Conservation (phyloP, 92 coral and sea anemone genomes). For the Virgularia gustaviana region DNA sequence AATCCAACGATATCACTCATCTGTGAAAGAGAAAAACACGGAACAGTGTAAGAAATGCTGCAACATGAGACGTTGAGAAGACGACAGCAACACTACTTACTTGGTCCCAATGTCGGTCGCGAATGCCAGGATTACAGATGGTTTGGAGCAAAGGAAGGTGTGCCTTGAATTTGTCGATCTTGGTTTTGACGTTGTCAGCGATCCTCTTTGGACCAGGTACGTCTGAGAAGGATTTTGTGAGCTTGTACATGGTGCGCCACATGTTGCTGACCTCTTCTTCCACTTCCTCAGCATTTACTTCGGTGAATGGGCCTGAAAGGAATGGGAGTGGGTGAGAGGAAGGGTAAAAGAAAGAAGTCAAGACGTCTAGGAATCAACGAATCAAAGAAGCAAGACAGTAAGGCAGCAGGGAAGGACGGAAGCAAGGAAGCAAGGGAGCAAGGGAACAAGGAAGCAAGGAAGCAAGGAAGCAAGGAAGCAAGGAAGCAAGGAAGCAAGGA, state of each 20-base stretch:
- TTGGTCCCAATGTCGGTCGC: slow-evolving; percentile 97
- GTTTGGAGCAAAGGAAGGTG: slow-evolving; percentile 88
- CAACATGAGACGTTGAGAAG: neutral
- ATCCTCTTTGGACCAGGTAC: slow-evolving; percentile 94
- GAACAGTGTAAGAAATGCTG: neutral
- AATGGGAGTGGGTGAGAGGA: too few species aligned
- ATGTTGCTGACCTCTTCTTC: slow-evolving; percentile 88
- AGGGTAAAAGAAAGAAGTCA: neutral
- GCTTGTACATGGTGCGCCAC: slow-evolving; percentile 85
- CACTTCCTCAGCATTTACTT: slow-evolving; percentile 90
- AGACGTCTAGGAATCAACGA: neutral
- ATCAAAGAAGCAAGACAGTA: neutral
- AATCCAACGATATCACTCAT: slow-evolving; percentile 97
- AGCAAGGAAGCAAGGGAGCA: neutral
- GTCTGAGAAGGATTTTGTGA: slow-evolving; percentile 87
- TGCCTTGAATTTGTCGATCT: slow-evolving; percentile 95
- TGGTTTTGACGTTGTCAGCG: slow-evolving; percentile 90
- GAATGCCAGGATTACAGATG: slow-evolving; percentile 93
- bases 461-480: too few species aligned
- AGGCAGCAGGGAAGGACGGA: neutral
- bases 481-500: too few species aligned
- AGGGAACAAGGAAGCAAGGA: too few species aligned
- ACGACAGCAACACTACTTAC: slow-evolving; percentile 50
- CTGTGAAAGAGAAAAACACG: slow-evolving; percentile 38
- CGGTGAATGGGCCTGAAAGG: slow-evolving; percentile 79